Percentiles rank a stretch among this genome's conserved stretches.
Conservation (phyloP, 1,140 invertebrate genomes). For the Periplaneta americana region DNA sequence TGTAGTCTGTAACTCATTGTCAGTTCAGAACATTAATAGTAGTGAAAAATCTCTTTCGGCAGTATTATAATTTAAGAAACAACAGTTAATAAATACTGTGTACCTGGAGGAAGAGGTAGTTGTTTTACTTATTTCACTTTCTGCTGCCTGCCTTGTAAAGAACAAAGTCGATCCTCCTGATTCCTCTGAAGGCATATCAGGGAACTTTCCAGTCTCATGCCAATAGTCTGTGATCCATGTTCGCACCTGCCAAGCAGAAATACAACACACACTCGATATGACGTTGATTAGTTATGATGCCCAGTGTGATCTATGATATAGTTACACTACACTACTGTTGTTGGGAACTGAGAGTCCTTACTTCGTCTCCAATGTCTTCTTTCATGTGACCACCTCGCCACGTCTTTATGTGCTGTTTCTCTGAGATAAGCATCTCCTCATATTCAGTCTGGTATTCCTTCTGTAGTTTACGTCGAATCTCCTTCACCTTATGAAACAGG, state of each 20-base stretch:
- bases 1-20: no score
- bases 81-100: conserved; percentile 29
- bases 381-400: conserved; percentile 61
- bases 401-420: conserved; percentile 52
- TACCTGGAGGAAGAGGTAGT: conserved; percentile 70
- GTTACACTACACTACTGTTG: background rate
- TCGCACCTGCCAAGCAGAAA: no score
- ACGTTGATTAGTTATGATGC: no score
- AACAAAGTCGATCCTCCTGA: conserved; percentile 79
- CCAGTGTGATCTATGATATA: no score
- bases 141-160: conserved; percentile 64
- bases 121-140: conserved; percentile 62
- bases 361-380: conserved; percentile 78
- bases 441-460: conserved; percentile 52
- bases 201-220: conserved; percentile 72
- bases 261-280: no score
- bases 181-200: conserved; percentile 85
- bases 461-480: conserved; percentile 54
- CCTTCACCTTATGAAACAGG: conserved; percentile 38
- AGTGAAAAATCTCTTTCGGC: no score
- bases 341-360: background rate
- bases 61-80: conserved; percentile 22
- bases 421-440: conserved; percentile 47
- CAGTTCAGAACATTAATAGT: background rate
- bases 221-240: conserved; percentile 73